These are phyloP conservation scores for western clawed frog (Xenopus tropicalis) DNA, from an alignment of 2,113 vertebrate species.

Conservation along the genomic window DNA sequence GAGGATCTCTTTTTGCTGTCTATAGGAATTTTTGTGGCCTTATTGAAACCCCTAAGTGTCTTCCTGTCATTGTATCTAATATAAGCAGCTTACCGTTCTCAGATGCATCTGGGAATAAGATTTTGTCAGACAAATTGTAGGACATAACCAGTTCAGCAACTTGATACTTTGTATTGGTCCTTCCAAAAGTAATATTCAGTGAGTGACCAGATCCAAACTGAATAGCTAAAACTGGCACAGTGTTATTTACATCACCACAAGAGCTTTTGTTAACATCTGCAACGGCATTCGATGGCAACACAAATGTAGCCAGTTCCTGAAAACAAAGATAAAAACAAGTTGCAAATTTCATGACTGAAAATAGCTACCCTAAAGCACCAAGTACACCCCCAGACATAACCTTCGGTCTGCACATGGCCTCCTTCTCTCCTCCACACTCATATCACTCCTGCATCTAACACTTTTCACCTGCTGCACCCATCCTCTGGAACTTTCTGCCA, in stretches of 20 bases:
- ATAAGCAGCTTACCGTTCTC: slow-evolving; percentile 60
- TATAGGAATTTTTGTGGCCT: too few species aligned
- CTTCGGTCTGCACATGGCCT: too few species aligned
- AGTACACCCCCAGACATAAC: too few species aligned
- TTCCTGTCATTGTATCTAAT: too few species aligned
- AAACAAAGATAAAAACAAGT: slow-evolving; percentile 19
- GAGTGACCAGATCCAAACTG: slow-evolving; percentile 69
- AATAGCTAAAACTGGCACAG: slow-evolving; percentile 58
- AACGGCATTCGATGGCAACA: slow-evolving; percentile 63
- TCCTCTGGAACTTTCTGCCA: too few species aligned
- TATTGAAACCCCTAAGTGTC: too few species aligned
- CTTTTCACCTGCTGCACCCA: too few species aligned
- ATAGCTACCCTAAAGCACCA: not conserved
- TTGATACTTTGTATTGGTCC: slow-evolving; percentile 57
- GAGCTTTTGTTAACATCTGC: slow-evolving; percentile 63
- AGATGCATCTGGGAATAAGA: slow-evolving; percentile 69
- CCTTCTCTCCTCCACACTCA: too few species aligned
- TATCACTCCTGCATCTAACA: too few species aligned
- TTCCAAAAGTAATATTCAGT: slow-evolving; percentile 72
- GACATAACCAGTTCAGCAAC: slow-evolving; percentile 66
- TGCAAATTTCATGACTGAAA: not conserved
- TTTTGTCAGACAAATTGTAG: slow-evolving; percentile 79
- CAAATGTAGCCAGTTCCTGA: slow-evolving; percentile 59
- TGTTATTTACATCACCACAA: slow-evolving; percentile 56
- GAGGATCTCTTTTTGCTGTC: too few species aligned